Conservation (phyloP, 2,888 invertebrate species). For the Amphipyra tragopoginis region DNA sequence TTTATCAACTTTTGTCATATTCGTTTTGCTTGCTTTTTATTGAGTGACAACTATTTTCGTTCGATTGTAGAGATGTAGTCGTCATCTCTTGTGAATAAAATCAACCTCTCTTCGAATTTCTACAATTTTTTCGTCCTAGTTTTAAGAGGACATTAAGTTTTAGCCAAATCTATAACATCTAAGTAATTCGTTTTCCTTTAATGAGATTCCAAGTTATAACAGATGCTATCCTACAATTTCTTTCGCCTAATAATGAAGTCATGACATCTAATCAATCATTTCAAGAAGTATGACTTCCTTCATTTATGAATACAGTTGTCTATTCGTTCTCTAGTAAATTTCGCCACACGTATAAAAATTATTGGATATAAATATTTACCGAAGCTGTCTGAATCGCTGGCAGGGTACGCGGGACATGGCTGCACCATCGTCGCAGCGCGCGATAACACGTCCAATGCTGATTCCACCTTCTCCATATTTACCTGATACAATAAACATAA, state of each 20-base stretch:
- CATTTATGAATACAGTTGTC: background rate
- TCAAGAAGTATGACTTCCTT: constrained; percentile 10
- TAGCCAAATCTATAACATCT: background rate
- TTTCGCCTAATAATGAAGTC: background rate
- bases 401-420: constrained; percentile 90
- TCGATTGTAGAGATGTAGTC: constrained; percentile 18
- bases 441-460: constrained; percentile 96
- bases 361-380: constrained; percentile 79
- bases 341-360: constrained; percentile 5
- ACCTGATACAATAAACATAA: constrained; percentile 58
- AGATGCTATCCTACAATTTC: too few relatives aligned
- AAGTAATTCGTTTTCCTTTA: background rate
- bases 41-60: constrained; percentile 34
- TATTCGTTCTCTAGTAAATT: background rate
- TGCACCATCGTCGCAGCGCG: constrained; percentile 97
- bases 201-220: too few relatives aligned
- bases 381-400: constrained; percentile 87
- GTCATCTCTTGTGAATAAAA: constrained; percentile 14
- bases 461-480: constrained; percentile 93
- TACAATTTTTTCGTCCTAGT: background rate
- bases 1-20: constrained; percentile 56
- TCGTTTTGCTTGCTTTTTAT: constrained; percentile 43
- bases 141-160: background rate
- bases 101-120: constrained; percentile 18
- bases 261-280: background rate